Conservation (phyloP, 2,797 vertebrate genomes). For the Dendrocincla tyrannina region DNA sequence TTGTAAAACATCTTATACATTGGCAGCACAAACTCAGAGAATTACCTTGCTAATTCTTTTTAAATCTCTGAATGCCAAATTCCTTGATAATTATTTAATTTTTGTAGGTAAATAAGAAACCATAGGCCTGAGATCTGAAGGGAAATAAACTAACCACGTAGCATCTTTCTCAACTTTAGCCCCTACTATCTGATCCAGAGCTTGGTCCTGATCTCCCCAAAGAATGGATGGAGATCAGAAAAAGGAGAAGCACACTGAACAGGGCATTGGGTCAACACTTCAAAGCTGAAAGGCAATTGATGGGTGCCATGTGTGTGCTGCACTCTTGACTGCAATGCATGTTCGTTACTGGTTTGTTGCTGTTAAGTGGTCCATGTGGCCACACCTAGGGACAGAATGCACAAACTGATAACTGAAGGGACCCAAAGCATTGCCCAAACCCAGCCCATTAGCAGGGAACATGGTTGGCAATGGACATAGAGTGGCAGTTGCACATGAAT, state of each 20-base stretch:
- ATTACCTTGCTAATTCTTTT: neutral
- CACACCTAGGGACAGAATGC: neutral
- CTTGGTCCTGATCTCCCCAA: neutral
- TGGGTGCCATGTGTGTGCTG: rapidly evolving
- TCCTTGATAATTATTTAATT: neutral
- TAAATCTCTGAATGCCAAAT: neutral
- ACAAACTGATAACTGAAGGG: neutral
- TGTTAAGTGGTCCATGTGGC: neutral
- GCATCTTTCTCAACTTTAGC: neutral
- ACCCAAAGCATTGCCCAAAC: neutral
- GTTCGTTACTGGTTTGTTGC: neutral
- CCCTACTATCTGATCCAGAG: neutral
- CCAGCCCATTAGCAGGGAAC: neutral
- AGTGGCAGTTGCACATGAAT: neutral
- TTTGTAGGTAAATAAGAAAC: neutral
- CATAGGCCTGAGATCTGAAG: neutral
- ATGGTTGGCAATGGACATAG: neutral
- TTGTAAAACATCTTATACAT: neutral
- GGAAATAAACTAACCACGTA: neutral
- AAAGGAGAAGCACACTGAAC: neutral
- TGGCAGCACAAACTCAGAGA: neutral
- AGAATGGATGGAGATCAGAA: neutral
- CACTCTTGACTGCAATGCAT: neutral
- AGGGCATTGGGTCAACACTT: neutral
- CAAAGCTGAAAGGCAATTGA: neutral